Evolutionary conservation across 2,888 invertebrate species (phyloP).

Genomic region (Caradrina kadenii): DNA sequence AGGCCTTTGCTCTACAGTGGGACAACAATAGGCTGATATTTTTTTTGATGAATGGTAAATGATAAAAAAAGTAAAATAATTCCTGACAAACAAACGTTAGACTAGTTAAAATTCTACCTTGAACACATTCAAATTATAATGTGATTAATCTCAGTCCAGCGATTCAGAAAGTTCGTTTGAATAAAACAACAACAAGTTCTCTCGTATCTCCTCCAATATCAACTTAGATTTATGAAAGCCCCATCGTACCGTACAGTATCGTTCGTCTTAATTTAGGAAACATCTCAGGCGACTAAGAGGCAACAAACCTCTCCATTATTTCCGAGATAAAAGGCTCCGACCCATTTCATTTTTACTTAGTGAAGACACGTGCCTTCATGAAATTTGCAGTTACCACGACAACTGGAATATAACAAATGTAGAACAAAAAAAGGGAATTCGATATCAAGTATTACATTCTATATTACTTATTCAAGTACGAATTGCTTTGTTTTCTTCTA

Average conservation of each 20-base stretch:
- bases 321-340: conserved; percentile 43
- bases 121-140: conserved; percentile 10
- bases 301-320: conserved; percentile 40
- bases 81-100: not conserved
- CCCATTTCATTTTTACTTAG: conserved; percentile 60
- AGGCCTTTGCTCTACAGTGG: too few species aligned
- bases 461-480: conserved; percentile 70
- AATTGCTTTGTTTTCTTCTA: conserved; percentile 73
- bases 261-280: conserved; percentile 46
- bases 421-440: conserved; percentile 61
- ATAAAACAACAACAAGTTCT: conserved; percentile 1
- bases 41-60: not conserved
- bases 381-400: conserved; percentile 67
- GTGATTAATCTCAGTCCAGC: conserved; percentile 9
- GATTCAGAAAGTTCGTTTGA: not conserved
- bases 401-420: conserved; percentile 72
- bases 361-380: conserved; percentile 60
- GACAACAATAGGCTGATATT: too few species aligned
- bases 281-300: conserved; percentile 28
- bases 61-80: not conserved
- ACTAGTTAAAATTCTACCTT: conserved; percentile 10
- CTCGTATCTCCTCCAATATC: not conserved
- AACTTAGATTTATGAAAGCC: conserved; percentile 30
- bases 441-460: conserved; percentile 71
- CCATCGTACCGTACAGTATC: conserved; percentile 16